phyloP scores from a whole-genome alignment of 2,797 vertebrate species.

The Premnoplex brunnescens region DNA sequence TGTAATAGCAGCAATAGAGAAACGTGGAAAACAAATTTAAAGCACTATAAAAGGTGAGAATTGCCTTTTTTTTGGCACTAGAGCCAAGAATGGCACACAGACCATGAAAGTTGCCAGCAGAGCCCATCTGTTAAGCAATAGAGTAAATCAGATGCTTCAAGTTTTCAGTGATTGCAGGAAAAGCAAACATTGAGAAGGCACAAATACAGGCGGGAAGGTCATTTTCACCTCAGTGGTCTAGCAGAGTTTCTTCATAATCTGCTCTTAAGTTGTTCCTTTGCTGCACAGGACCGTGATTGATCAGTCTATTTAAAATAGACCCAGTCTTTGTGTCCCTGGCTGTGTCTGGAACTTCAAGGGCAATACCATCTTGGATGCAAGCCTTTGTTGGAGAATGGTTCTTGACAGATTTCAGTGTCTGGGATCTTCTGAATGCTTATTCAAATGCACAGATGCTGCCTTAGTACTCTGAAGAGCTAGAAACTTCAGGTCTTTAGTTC shows the following conservation, averaged over 20 bases:
- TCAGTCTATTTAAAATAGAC: neutral
- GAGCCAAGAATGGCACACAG: neutral
- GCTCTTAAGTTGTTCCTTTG: neutral
- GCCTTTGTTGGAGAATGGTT: accelerated
- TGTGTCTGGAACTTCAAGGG: neutral
- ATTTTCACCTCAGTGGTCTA: neutral
- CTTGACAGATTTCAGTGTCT: neutral
- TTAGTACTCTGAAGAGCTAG: accelerated
- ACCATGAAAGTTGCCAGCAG: constrained; percentile 35
- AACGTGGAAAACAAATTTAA: constrained; percentile 20
- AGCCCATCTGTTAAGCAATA: constrained; percentile 47
- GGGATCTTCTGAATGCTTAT: neutral
- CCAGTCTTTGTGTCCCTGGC: neutral
- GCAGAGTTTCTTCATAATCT: neutral
- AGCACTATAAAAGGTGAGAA: constrained; percentile 1
- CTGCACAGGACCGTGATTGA: neutral
- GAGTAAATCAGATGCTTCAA: constrained; percentile 23
- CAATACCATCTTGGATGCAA: neutral
- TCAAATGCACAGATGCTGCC: accelerated
- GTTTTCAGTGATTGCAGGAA: neutral
- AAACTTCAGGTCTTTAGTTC: neutral
- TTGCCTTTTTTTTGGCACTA: neutral
- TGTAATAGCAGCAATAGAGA: neutral
- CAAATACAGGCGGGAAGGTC: neutral
- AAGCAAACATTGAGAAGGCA: neutral